These are phyloP conservation scores for Antheraea pernyi DNA, from an alignment of 1,140 invertebrate genomes.

Conservation along the genomic window DNA sequence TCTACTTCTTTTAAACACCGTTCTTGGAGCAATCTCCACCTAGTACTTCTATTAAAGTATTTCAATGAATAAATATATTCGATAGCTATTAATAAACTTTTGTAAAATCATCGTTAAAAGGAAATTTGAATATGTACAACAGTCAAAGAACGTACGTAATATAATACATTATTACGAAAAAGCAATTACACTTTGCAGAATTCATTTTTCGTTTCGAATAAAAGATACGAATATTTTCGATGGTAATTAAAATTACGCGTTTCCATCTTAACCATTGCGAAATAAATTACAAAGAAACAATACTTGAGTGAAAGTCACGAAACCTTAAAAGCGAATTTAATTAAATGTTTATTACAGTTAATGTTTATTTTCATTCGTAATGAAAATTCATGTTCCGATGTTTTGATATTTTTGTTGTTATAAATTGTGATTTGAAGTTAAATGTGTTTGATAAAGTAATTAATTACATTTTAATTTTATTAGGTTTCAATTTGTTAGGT, in stretches of 20 bases:
- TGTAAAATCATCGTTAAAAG: too few species aligned
- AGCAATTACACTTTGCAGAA: constrained; percentile 2
- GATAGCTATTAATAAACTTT: too few species aligned
- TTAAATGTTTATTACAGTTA: not conserved
- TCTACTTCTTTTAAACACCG: too few species aligned
- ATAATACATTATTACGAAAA: not conserved
- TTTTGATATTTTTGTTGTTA: not conserved
- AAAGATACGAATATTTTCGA: not conserved
- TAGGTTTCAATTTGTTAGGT: too few species aligned
- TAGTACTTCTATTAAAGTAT: too few species aligned
- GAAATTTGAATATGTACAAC: not conserved
- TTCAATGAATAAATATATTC: too few species aligned
- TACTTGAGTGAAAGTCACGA: not conserved
- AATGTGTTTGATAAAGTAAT: too few species aligned
- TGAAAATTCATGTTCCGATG: not conserved
- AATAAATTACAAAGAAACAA: constrained; percentile 4
- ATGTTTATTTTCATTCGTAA: not conserved
- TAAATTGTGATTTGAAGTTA: too few species aligned
- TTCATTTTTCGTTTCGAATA: constrained; percentile 1
- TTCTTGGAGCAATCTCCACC: too few species aligned
- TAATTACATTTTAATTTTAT: too few species aligned
- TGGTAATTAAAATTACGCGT: not conserved
- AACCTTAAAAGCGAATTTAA: constrained; percentile 1
- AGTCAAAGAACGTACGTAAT: not conserved
- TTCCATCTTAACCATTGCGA: not conserved